Conservation (phyloP, 2,113 vertebrate species). For the Glaucidium brasilianum region DNA sequence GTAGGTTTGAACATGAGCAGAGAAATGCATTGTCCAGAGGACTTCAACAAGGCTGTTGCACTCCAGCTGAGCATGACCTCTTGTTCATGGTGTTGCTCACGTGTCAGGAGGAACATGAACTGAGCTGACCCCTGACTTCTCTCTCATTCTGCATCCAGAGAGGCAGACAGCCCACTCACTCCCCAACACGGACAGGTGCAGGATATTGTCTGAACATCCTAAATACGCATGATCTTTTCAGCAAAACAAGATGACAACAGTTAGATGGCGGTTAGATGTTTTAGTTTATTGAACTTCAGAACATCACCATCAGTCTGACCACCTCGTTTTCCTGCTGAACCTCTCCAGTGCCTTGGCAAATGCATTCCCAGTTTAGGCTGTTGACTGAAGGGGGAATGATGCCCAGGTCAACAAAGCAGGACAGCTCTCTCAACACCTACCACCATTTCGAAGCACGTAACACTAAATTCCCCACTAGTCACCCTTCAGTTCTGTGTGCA, state of each 20-base stretch:
- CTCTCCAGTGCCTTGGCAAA: not conserved
- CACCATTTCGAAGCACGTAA: not conserved
- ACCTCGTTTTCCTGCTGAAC: not conserved
- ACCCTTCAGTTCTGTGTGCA: not conserved
- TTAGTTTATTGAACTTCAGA: not conserved
- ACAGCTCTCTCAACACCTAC: not conserved
- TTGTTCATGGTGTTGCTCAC: not conserved
- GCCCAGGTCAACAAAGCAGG: not conserved
- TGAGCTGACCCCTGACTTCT: not conserved
- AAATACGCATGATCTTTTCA: not conserved
- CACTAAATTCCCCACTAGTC: not conserved
- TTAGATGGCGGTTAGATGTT: not conserved
- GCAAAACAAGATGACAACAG: not conserved
- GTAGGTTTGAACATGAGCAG: not conserved
- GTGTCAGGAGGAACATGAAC: not conserved
- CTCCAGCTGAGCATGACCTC: not conserved
- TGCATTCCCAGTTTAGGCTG: not conserved
- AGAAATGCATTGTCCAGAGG: not conserved
- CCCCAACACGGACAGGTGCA: not conserved
- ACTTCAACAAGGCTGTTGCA: not conserved
- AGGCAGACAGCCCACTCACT: not conserved
- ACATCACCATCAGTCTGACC: not conserved
- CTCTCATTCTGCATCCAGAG: rapidly evolving
- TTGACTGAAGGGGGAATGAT: not conserved
- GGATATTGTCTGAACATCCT: not conserved